A percentile compares a stretch with the other conserved stretches of the same genome.
These are phyloP conservation scores for Eumerus sabulonum DNA, from an alignment of 2,888 invertebrate genomes.

Conservation along the genomic window DNA sequence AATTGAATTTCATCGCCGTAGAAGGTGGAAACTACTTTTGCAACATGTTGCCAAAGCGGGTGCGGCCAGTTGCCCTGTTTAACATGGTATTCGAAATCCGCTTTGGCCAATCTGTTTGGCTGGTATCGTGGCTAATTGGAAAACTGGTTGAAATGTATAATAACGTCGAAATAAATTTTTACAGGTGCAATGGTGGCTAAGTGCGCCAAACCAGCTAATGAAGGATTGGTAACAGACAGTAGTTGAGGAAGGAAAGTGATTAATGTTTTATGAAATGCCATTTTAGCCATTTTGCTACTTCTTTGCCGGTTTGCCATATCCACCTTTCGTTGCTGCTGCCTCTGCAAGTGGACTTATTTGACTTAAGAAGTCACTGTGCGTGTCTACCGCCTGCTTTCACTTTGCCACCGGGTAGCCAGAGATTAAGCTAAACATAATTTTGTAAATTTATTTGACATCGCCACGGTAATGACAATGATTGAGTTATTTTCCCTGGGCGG, in stretches of 20 bases:
- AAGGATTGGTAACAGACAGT: no score
- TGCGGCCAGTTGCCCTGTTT: constrained; percentile 5
- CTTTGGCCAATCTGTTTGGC: constrained; percentile 22
- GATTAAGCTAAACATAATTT: constrained; percentile 54
- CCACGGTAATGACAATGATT: constrained; percentile 34
- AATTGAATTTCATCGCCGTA: constrained; percentile 48
- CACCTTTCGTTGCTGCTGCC: constrained; percentile 29
- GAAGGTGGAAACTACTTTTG: constrained; percentile 42
- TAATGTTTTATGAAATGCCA: constrained; percentile 24
- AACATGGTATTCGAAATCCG: constrained; percentile 4
- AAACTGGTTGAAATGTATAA: not conserved
- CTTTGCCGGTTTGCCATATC: constrained; percentile 12
- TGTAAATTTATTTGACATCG: constrained; percentile 31
- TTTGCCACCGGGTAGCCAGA: constrained; percentile 9
- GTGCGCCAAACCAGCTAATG: no score
- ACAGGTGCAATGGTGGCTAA: no score
- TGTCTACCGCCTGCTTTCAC: constrained; percentile 49
- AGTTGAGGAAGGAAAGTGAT: constrained; percentile 49
- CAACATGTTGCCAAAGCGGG: constrained; percentile 46
- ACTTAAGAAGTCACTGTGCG: constrained; percentile 22
- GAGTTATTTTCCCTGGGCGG: constrained; percentile 25
- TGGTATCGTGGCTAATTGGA: constrained; percentile 43
- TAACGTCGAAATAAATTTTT: no score
- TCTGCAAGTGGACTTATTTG: constrained; percentile 47
- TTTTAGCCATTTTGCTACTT: constrained; percentile 7